Evolutionary conservation across 2,113 vertebrate species (phyloP).

Genomic region (Otolemur garnettii): DNA sequence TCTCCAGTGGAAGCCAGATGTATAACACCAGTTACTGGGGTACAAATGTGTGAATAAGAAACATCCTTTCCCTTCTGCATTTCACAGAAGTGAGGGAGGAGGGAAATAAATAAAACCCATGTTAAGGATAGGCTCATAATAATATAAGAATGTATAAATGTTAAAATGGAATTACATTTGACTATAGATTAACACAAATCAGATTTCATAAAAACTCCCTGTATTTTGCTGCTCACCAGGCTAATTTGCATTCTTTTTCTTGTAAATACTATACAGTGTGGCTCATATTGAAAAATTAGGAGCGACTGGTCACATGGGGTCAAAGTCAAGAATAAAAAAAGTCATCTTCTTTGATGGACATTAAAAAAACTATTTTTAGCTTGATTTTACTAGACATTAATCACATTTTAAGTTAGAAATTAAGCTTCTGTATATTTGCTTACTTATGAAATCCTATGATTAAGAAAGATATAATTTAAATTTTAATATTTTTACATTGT

Average conservation of each 20-base stretch:
- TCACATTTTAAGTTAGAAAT: constrained; percentile 69
- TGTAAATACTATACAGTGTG: constrained; percentile 40
- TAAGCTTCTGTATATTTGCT: constrained; percentile 36
- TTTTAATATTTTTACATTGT: constrained; percentile 41
- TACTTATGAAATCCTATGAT: constrained; percentile 45
- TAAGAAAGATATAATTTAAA: constrained; percentile 58
- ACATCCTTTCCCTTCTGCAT: constrained; percentile 61
- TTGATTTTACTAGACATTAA: constrained; percentile 22
- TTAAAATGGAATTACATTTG: constrained; percentile 74
- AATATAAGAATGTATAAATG: constrained; percentile 68
- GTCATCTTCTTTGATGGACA: constrained; percentile 39
- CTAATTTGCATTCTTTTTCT: constrained; percentile 56
- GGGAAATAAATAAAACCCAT: constrained; percentile 70
- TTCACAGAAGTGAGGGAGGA: constrained; percentile 75
- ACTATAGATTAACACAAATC: constrained; percentile 63
- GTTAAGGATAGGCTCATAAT: constrained; percentile 70
- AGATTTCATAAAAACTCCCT: constrained; percentile 71
- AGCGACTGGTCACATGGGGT: constrained; percentile 48
- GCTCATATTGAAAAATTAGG: constrained; percentile 61
- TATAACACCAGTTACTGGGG: constrained; percentile 56
- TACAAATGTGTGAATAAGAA: constrained; percentile 66
- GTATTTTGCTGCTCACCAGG: constrained; percentile 71
- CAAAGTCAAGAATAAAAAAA: constrained; percentile 56
- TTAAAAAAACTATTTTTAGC: constrained; percentile 66
- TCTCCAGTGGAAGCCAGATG: constrained; percentile 77